Conservation (phyloP, 2,797 vertebrate species). For the Psittacula derbiana region DNA sequence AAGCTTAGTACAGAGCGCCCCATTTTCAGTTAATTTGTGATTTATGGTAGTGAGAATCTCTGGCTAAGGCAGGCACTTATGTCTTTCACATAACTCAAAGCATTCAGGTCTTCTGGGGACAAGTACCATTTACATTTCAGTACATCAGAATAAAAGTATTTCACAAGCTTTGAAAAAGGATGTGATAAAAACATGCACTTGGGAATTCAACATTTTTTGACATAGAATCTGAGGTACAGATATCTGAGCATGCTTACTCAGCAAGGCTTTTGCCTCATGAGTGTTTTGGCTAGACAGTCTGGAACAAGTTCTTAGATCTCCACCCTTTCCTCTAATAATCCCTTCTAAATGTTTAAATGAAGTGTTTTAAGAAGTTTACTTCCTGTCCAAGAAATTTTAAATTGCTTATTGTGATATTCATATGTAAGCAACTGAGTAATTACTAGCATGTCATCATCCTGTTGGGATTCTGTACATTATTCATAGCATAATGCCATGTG, state of each 20-base stretch:
- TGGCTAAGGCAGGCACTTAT: background rate
- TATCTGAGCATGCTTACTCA: background rate
- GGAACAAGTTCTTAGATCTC: background rate
- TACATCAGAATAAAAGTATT: background rate
- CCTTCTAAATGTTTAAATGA: background rate
- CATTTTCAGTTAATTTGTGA: background rate
- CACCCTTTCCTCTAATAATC: slow-evolving; percentile 58
- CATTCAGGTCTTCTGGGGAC: background rate
- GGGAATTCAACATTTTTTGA: background rate
- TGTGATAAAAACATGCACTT: background rate
- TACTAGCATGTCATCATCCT: background rate
- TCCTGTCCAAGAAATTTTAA: slow-evolving; percentile 37
- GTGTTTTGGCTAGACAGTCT: background rate
- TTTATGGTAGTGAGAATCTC: background rate
- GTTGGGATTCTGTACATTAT: background rate
- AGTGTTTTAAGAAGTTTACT: slow-evolving; percentile 22
- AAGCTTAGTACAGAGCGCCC: background rate
- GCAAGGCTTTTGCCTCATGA: background rate
- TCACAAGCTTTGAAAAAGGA: background rate
- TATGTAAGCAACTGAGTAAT: background rate
- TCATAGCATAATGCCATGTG: background rate
- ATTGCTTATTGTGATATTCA: background rate
- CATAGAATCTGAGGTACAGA: background rate
- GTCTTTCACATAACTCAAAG: background rate
- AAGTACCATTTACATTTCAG: background rate